Percentiles rank a stretch among this genome's conserved stretches.
Conservation (phyloP, 2,113 vertebrate species). For the Garra rufa region DNA sequence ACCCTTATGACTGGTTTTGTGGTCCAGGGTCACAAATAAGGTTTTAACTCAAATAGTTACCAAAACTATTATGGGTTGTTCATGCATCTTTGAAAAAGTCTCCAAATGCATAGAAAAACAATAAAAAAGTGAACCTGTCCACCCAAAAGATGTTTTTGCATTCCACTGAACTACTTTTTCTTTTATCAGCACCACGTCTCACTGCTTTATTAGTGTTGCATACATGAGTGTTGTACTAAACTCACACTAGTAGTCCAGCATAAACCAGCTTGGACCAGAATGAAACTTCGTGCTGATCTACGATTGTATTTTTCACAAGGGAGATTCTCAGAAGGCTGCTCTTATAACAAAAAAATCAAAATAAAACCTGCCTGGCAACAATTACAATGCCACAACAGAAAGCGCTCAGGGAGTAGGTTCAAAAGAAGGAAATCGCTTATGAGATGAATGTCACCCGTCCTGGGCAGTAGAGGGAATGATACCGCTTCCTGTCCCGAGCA, state of each 20-base stretch:
- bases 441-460: constrained; percentile 50
- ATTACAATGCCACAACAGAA: constrained; percentile 44
- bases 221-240: neutral
- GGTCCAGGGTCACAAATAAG: too few species aligned
- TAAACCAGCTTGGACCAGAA: neutral
- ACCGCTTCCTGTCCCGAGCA: constrained; percentile 60
- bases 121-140: neutral
- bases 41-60: neutral
- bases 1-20: too few species aligned
- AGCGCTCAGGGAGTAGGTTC: constrained; percentile 56
- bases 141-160: neutral
- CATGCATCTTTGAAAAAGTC: neutral
- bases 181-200: neutral
- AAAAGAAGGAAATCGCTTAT: constrained; percentile 69
- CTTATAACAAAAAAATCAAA: constrained; percentile 38
- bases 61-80: neutral
- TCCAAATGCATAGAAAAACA: neutral
- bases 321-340: constrained; percentile 50
- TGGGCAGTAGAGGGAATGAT: constrained; percentile 53
- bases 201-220: neutral
- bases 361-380: constrained; percentile 49
- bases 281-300: neutral
- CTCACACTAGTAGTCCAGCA: too few species aligned
- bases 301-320: constrained; percentile 23
- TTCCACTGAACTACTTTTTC: neutral